Evolutionary conservation across 2,797 vertebrate genomes (phyloP), one percentile per base, ranked within the genome.

Genomic region (Hyperoplus lanceolatus): DNA sequence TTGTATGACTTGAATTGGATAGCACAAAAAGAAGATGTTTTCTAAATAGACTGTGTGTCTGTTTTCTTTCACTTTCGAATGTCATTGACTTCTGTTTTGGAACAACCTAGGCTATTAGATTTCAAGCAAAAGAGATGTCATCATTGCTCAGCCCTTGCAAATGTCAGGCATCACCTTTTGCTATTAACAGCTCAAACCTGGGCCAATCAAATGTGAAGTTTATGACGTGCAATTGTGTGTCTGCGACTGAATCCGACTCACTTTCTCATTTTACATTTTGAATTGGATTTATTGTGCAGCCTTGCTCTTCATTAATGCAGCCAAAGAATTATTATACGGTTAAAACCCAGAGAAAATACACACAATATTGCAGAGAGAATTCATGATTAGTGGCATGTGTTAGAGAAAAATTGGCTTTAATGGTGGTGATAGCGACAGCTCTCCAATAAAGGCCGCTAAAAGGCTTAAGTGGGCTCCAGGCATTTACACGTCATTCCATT

Each of bases 1-100:
- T 41, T 39, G 57, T 73, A 45, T 68, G 69, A 82, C 57, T n/a
- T 76, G 60, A 74, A 61, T 21, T 9, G 39, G 36, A 48, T 3
- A 62, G 12, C 1, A 21, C 21, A 21, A 21, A 21, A 21, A 2
- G 21, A 21, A 21, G 21, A 21, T 21, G 1, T 21, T 21, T 4
- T 62, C n/a, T 16, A 2, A 61, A 70, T 1, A 43, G 1, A 16
- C 2, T 6, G 2, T 21, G 3, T n/a, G 15, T 36, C 8, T 63
- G 54, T 13, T 59, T 57, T 39, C n/a, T 73, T 69, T 18, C 3
- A 21, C 21, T 21, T 21, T 21, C 21, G 21, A 21, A 21, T 21
- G 21, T 21, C 21, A 21, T 21, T 21, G 21, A 21, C 21, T 21
- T 21, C 21, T 21, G 21, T 21, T 21, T 21, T 21, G 21, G 21